Evolutionary conservation across 1,140 invertebrate species (phyloP).

Genomic region (Cyrtorhinus lividipennis): DNA sequence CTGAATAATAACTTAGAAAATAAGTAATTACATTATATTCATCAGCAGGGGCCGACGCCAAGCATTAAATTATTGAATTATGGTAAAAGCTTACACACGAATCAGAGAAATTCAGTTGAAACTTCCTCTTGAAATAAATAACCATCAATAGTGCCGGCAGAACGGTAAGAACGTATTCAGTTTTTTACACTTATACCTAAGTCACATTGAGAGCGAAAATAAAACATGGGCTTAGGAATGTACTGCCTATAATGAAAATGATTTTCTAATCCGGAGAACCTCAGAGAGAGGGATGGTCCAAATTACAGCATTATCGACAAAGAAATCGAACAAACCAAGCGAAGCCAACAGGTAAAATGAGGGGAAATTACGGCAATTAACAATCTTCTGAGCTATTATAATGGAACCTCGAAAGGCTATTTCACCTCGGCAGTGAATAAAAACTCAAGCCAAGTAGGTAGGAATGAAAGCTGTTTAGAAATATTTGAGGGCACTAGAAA

Average conservation of each 20-base stretch:
- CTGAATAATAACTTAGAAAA: too few species aligned
- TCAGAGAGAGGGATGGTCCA: not conserved
- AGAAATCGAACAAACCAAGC: slow-evolving; percentile 27
- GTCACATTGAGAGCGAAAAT: not conserved
- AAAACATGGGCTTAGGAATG: not conserved
- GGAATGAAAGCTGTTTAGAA: not conserved
- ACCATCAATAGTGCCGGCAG: too few species aligned
- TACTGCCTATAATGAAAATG: not conserved
- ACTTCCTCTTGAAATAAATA: too few species aligned
- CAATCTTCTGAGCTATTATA: slow-evolving; percentile 29
- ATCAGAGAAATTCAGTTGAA: too few species aligned
- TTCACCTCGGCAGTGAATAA: not conserved
- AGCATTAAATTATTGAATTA: too few species aligned
- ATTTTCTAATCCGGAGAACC: not conserved
- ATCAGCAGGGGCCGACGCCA: too few species aligned
- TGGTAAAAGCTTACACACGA: too few species aligned
- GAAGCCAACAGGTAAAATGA: slow-evolving; percentile 37
- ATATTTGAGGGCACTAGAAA: not conserved
- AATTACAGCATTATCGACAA: not conserved
- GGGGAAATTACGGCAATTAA: slow-evolving; percentile 33
- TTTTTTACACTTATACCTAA: not conserved
- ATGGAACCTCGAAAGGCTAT: slow-evolving; percentile 22
- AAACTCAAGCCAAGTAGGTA: not conserved
- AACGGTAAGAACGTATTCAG: too few species aligned
- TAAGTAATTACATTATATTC: too few species aligned